Conservation (phyloP, 2,113 vertebrate genomes). For the Larimichthys polyactis region DNA sequence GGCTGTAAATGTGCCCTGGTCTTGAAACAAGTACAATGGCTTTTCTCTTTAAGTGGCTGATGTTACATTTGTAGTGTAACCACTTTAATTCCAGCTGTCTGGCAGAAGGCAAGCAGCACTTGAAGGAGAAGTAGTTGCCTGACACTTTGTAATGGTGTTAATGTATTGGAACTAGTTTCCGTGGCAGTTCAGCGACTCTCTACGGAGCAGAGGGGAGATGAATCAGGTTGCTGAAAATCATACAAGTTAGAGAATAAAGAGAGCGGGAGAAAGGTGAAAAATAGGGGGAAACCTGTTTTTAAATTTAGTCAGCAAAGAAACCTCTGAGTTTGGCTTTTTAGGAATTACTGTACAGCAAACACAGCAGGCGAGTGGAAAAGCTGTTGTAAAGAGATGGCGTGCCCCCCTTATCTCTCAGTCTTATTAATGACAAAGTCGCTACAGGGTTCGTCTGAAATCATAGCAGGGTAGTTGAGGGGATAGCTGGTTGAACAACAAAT, state of each 20-base stretch:
- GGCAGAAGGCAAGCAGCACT: constrained; percentile 57
- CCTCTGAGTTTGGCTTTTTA: constrained; percentile 44
- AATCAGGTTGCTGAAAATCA: constrained; percentile 48
- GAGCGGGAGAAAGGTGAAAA: constrained; percentile 21
- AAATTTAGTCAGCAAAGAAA: constrained; percentile 35
- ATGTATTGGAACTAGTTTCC: constrained; percentile 53
- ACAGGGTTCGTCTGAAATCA: constrained; percentile 38
- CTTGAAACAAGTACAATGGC: constrained; percentile 62
- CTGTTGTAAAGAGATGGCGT: constrained; percentile 23
- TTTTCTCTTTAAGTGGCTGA: constrained; percentile 68
- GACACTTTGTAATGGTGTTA: constrained; percentile 65
- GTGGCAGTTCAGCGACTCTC: constrained; percentile 56
- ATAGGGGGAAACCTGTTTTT: constrained; percentile 30
- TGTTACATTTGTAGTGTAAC: constrained; percentile 68
- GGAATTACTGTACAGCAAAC: constrained; percentile 40
- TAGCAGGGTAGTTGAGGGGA: constrained; percentile 59
- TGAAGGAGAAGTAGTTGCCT: constrained; percentile 60
- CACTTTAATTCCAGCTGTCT: constrained; percentile 69
- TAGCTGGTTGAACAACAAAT: constrained; percentile 68
- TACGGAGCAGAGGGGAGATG: constrained; percentile 41
- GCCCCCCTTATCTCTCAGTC: constrained; percentile 38
- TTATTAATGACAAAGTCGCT: constrained; percentile 53
- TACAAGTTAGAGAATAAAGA: constrained; percentile 41
- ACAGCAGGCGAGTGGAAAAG: constrained; percentile 20
- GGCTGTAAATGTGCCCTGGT: constrained; percentile 64